Base-by-base conservation (phyloP, 92 coral and sea anemone species). In the Montipora capitata region DNA sequence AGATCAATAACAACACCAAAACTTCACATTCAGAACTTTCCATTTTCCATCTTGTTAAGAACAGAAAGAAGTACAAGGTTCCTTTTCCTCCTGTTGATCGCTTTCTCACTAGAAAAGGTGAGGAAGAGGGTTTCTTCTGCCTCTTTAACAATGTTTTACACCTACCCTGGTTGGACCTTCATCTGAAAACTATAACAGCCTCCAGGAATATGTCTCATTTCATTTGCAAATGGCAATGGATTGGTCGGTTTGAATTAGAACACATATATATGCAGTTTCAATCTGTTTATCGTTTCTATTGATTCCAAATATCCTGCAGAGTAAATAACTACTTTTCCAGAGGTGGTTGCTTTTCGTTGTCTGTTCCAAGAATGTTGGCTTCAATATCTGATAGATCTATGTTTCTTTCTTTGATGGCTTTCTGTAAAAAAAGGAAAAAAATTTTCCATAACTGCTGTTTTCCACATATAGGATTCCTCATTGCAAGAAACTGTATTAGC, bases 381-480 rank as follows among this genome's bases (percentile, higher is more conserved):
- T 98, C 94, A 40, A 96, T 94, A 20, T 98, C 99, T 51, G 92
- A 95, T 35, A 98, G 79, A 77, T 92, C 88, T 18, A 98, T 98
- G 71, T 91, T 98, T 89, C 96, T 96, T 70, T 93, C 97, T 72
- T 96, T 98, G 77, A 98, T 88, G 10, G 99, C 99, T 85, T 98
- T 98, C 99, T 97, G 74, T 72, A 10, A 43, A 44, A 17, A 13
- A 11, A 54, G 10, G 2, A 13, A 54, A 54, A 12, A 0, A 8
- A 0, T 54, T 11, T 54, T 54, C 6, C 51, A 12, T 54, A 54
- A 54, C 61, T 54, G 15, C 15, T 54, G 14, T 54, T 6, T 54
- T 12, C 14, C 52, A 5, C 52, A 48, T 48, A 48, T 48, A 48
- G 10, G 52, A 48, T 9, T 9, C 10, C 10, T 48, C 10, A 48